phyloP scores from a whole-genome alignment of 2,888 invertebrate genomes.

The Agrochola macilenta region DNA sequence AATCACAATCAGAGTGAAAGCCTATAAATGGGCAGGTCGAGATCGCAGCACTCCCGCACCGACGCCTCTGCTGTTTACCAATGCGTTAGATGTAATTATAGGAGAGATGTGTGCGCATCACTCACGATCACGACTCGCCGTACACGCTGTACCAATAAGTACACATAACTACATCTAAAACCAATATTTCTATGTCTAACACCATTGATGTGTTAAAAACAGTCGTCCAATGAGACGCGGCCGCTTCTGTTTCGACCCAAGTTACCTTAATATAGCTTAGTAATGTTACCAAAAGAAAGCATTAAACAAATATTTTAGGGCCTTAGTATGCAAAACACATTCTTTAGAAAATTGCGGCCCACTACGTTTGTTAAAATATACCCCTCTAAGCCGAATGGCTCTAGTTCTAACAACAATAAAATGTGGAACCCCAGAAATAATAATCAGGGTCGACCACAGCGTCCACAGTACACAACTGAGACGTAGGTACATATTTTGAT shows the following conservation, averaged over 20 bases:
- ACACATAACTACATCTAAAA: conserved; percentile 18
- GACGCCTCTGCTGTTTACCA: conserved; percentile 81
- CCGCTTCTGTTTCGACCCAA: neutral
- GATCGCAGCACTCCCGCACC: conserved; percentile 72
- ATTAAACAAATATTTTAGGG: conserved; percentile 23
- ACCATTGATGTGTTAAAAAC: conserved; percentile 61
- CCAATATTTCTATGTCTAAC: neutral
- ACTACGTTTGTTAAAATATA: conserved; percentile 37
- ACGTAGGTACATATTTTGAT: conserved; percentile 69
- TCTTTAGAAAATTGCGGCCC: conserved; percentile 31
- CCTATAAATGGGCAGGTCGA: conserved; percentile 77
- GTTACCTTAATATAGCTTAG: conserved; percentile 2
- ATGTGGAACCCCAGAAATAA: conserved; percentile 74
- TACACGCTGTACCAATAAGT: conserved; percentile 69
- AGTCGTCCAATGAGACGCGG: conserved; percentile 5
- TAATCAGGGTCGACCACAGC: conserved; percentile 74
- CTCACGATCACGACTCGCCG: conserved; percentile 77
- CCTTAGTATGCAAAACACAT: conserved; percentile 27
- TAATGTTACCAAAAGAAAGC: conserved; percentile 19
- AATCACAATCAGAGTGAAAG: conserved; percentile 88
- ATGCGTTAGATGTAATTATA: conserved; percentile 85
- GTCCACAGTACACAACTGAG: conserved; percentile 70
- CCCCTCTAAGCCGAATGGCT: conserved; percentile 60
- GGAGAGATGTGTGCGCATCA: conserved; percentile 77
- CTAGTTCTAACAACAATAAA: conserved; percentile 68